Evolutionary conservation across 2,888 invertebrate genomes (phyloP).

Genomic region (Caenorhabditis panamensis): DNA sequence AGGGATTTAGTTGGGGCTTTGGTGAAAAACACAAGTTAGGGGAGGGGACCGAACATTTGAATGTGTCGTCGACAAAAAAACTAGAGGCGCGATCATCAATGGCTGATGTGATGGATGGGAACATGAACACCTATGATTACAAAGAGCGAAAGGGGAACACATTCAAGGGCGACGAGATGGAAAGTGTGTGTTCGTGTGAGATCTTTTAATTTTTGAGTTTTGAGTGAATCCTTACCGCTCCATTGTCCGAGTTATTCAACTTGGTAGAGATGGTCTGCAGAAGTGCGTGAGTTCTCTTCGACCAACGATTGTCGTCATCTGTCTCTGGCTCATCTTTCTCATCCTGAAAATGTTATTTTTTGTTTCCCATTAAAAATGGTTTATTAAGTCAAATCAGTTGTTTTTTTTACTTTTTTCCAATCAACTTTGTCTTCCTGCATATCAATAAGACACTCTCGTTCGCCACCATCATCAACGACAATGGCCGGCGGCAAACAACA

Average conservation of each 20-base stretch:
- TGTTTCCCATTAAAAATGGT: background rate
- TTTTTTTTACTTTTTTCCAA: background rate
- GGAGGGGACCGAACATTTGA: conserved; percentile 26
- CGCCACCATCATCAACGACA: conserved; percentile 22
- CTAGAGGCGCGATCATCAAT: conserved; percentile 29
- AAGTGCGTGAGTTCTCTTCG: conserved; percentile 76
- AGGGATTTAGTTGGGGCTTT: conserved; percentile 27
- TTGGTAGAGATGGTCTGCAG: conserved; percentile 74
- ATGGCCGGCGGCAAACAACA: conserved; percentile 48
- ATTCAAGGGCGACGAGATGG: conserved; percentile 40
- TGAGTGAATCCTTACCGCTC: background rate
- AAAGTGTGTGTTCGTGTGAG: background rate
- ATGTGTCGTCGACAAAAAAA: conserved; percentile 8
- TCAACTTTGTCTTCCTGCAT: conserved; percentile 21
- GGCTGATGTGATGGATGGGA: conserved; percentile 60
- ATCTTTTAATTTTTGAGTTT: background rate
- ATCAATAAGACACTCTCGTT: conserved; percentile 43
- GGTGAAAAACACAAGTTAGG: conserved; percentile 11
- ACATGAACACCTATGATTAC: conserved; percentile 62
- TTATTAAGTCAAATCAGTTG: conserved; percentile 1
- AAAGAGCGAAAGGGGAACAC: conserved; percentile 24
- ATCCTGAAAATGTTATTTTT: conserved; percentile 14
- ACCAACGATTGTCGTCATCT: conserved; percentile 75
- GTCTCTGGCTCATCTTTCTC: conserved; percentile 59
- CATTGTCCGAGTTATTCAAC: conserved; percentile 59